phyloP scores from a whole-genome alignment of 2,888 invertebrate genomes.

The Rhagium mordax region DNA sequence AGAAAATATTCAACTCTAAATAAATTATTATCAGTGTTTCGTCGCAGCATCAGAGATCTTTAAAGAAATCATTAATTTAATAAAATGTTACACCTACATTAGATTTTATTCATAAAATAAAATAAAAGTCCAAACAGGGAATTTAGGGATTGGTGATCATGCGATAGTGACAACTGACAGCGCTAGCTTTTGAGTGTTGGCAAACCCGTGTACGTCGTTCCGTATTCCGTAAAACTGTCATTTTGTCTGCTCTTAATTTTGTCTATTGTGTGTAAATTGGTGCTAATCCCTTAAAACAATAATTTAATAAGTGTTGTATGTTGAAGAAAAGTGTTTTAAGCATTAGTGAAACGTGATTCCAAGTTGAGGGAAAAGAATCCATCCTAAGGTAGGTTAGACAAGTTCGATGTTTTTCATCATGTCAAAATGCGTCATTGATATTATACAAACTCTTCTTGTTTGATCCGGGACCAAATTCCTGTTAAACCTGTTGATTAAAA shows the following conservation, averaged over 20 bases:
- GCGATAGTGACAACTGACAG: neutral
- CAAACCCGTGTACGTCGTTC: conserved; percentile 44
- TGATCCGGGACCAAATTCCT: conserved; percentile 43
- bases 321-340: conserved; percentile 54
- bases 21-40: no score
- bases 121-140: no score
- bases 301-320: conserved; percentile 58
- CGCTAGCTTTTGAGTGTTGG: conserved; percentile 15
- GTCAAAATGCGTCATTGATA: conserved; percentile 68
- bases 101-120: no score
- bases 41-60: no score
- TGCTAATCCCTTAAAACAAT: conserved; percentile 55
- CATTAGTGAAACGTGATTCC: conserved; percentile 58
- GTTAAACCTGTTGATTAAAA: conserved; percentile 54
- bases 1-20: no score
- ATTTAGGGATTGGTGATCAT: neutral
- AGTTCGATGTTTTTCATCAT: conserved; percentile 65
- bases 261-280: conserved; percentile 59
- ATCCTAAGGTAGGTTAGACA: conserved; percentile 66
- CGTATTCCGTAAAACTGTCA: conserved; percentile 55
- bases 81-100: no score
- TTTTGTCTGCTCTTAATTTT: conserved; percentile 57
- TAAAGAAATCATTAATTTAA: no score
- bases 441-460: conserved; percentile 52
- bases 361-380: conserved; percentile 43